Evolutionary conservation across 2,888 invertebrate genomes (phyloP).

Genomic region (Megamerina dolium): DNA sequence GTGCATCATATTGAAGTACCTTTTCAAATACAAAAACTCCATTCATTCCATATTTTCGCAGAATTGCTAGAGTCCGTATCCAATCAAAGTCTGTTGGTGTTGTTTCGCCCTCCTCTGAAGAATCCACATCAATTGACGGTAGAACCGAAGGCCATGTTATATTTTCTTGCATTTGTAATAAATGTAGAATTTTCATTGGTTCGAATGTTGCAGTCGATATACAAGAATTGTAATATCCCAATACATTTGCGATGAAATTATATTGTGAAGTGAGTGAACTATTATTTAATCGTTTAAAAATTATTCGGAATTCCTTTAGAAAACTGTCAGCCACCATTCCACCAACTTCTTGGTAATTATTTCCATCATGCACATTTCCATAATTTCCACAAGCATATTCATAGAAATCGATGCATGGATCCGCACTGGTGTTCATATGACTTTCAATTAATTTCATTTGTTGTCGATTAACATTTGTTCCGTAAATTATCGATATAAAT

Average conservation of each 20-base stretch:
- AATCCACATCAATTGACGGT: not conserved
- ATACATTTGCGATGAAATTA: too few species aligned
- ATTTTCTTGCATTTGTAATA: constrained; percentile 16
- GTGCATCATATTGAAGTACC: constrained; percentile 13
- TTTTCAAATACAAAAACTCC: constrained; percentile 22
- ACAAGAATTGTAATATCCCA: constrained; percentile 22
- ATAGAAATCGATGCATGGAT: constrained; percentile 23
- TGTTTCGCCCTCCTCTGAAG: not conserved
- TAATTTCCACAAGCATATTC: too few species aligned
- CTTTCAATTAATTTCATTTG: constrained; percentile 14
- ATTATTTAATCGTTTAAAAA: too few species aligned
- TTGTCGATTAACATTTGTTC: constrained; percentile 10
- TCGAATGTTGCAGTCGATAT: constrained; percentile 8
- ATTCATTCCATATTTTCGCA: constrained; percentile 24
- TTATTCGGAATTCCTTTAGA: too few species aligned
- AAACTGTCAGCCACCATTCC: too few species aligned
- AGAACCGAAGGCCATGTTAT: constrained; percentile 19
- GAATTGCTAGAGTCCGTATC: constrained; percentile 20
- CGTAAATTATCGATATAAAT: too few species aligned
- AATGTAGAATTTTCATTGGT: constrained; percentile 14
- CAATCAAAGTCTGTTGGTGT: constrained; percentile 18
- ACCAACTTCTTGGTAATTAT: too few species aligned
- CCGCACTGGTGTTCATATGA: constrained; percentile 13
- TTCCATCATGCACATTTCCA: too few species aligned
- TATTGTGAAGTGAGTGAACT: too few species aligned